Percentiles rank a stretch among this genome's conserved stretches.
phyloP scores from a whole-genome alignment of 2,888 invertebrate species.

The Cetonia aurata region DNA sequence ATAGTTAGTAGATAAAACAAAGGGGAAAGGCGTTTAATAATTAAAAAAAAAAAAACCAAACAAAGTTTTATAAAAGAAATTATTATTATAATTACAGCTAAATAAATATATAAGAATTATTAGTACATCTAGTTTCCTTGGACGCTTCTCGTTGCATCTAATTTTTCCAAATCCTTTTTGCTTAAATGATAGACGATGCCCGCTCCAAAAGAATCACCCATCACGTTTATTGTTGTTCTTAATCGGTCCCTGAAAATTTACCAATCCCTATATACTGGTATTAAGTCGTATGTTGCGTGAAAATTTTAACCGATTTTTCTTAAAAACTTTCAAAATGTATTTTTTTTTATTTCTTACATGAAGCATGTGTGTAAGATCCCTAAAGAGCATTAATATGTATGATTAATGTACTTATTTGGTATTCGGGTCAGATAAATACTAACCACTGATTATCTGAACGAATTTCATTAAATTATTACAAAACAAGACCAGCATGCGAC shows the following conservation, averaged over 20 bases:
- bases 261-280: not conserved
- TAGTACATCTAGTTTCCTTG: slow-evolving; percentile 19
- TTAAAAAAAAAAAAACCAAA: not conserved
- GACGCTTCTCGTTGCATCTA: slow-evolving; percentile 36
- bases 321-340: not conserved
- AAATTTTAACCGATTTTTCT: not conserved
- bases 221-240: slow-evolving; percentile 77
- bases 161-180: slow-evolving; percentile 68
- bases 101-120: slow-evolving; percentile 30
- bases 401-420: not conserved
- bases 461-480: slow-evolving; percentile 21
- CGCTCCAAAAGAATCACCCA: slow-evolving; percentile 82
- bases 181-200: slow-evolving; percentile 79
- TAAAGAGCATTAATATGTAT: too few relatives aligned
- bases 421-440: slow-evolving; percentile 22
- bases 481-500: slow-evolving; percentile 7
- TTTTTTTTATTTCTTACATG: too few relatives aligned
- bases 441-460: slow-evolving; percentile 6
- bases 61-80: slow-evolving; percentile 24
- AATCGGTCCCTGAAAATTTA: slow-evolving; percentile 69
- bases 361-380: too few relatives aligned
- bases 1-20: too few relatives aligned
- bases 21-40: too few relatives aligned
- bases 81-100: slow-evolving; percentile 34
- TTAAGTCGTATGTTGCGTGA: not conserved